phyloP scores from a whole-genome alignment of 2,113 vertebrate species.

The Smithornis capensis region DNA sequence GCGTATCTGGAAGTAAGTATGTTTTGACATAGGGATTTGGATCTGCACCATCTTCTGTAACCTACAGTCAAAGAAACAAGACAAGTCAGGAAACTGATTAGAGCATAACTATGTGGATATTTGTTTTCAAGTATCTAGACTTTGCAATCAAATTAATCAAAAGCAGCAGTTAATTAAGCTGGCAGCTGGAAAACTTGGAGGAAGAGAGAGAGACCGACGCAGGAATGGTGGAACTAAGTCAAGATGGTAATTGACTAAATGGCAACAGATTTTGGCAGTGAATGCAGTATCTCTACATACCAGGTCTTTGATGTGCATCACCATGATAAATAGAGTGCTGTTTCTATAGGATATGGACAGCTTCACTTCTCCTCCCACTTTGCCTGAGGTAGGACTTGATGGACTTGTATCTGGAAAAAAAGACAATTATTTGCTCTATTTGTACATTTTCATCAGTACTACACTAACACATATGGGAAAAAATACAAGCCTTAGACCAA shows the following conservation, averaged over 20 bases:
- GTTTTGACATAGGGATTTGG: conserved; percentile 99
- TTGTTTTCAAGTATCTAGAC: neutral
- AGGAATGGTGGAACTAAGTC: neutral
- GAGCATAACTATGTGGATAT: neutral
- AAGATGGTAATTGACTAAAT: neutral
- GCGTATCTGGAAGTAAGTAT: conserved; percentile 92
- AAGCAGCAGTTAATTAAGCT: neutral
- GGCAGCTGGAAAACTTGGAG: neutral
- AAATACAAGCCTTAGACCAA: neutral
- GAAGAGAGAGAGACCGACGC: neutral
- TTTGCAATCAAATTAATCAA: neutral
- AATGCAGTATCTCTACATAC: conserved; percentile 66
- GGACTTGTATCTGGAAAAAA: conserved; percentile 69
- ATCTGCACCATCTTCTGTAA: conserved; percentile 92
- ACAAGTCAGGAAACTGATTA: neutral
- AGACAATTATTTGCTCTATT: neutral
- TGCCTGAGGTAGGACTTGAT: conserved; percentile 86
- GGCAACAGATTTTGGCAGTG: neutral
- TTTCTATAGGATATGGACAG: conserved; percentile 96
- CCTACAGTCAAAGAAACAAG: conserved; percentile 71
- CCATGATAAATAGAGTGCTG: conserved; percentile 96
- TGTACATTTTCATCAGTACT: neutral
- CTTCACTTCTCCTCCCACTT: conserved; percentile 95
- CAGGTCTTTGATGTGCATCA: conserved; percentile 98
- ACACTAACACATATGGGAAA: neutral